Conservation (phyloP, 2,113 vertebrate genomes). For the Petromus typicus region DNA sequence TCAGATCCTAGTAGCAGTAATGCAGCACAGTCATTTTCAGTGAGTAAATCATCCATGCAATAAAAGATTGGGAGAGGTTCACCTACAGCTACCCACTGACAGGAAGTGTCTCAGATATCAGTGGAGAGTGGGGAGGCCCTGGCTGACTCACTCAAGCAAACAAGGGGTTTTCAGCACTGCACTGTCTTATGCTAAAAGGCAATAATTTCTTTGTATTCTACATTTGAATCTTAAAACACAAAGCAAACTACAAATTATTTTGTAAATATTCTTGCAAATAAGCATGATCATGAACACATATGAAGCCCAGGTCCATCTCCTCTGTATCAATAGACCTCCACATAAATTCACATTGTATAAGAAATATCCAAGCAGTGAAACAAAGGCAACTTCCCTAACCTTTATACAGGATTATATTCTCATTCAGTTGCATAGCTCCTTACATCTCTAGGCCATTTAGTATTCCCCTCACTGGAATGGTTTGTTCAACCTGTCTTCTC, state of each 20-base stretch:
- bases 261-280: neutral
- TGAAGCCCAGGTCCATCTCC: neutral
- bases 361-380: neutral
- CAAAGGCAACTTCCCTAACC: rapidly evolving
- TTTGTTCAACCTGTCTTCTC: neutral
- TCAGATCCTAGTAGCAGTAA: neutral
- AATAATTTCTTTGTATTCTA: neutral
- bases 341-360: neutral
- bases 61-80: neutral
- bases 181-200: neutral
- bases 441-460: neutral
- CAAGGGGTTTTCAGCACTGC: neutral
- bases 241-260: neutral
- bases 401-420: neutral
- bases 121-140: neutral
- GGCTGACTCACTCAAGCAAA: neutral
- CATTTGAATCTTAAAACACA: neutral
- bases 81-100: neutral
- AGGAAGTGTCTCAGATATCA: neutral
- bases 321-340: neutral
- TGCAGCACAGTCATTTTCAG: no score
- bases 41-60: neutral
- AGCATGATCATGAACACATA: neutral
- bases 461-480: neutral
- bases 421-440: neutral